Base-by-base conservation (phyloP, 2,797 vertebrate species). In the Poeciliopsis turneri region DNA sequence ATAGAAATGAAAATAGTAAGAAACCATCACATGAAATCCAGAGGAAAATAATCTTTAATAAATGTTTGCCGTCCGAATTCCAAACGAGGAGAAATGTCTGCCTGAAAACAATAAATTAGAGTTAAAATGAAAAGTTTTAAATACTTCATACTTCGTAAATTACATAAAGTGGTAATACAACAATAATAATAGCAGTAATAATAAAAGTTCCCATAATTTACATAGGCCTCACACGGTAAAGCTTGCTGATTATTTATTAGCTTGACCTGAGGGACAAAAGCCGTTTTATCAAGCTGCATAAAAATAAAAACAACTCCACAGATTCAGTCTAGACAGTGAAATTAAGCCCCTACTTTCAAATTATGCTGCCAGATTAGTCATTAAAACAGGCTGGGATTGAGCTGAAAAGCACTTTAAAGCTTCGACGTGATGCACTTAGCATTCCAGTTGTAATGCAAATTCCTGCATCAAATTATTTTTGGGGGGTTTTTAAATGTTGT, bases 401-500 rank as follows among this genome's bases (percentile, higher is more conserved):
- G 20, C 2, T 41, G 36, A 25, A 68, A 68, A 68, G 4, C 12
- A 68, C 64, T 20, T 41, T 3, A 12, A 7, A 69, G 39, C 36
- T 28, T 70, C 2, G 16, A 45, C 85, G 72, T 84, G 80, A 75
- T 36, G 68, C 41, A 79, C 81, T 86, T 90, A 85, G 59, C 80
- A 81, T 90, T 89, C 76, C 61, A 59, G 46, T 80, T 78, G 74
- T 75, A 82, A 82, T 74, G 81, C 81, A 82, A 84, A 88, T 85
- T 78, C 51, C 74, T 78, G 82, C 43, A 59, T 77, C 71, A 87
- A 82, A 88, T 87, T 47, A 80, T 89, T 90, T 85, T 79, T 30
- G 30, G 74, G 55, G 46, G 82, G 83, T 89, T 59, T 89, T 59
- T 66, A 77, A 79, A 86, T 89, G 87, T 92, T 91, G 84, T 20